Evolutionary conservation across 2,797 vertebrate genomes (phyloP).

Genomic region (Peromyscus melanophrys): DNA sequence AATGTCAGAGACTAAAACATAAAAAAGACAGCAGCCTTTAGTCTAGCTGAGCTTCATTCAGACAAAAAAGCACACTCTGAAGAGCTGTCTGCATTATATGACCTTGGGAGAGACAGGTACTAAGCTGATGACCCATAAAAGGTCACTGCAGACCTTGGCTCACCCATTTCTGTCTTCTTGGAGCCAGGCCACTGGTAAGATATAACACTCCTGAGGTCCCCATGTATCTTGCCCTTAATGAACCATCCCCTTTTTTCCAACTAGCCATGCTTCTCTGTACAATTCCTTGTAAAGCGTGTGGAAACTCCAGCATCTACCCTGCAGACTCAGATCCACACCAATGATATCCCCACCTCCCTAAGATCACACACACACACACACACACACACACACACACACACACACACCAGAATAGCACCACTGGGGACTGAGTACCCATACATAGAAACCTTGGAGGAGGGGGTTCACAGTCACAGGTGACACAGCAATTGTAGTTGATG

Average conservation of each 20-base stretch:
- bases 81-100: not conserved
- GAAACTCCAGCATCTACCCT: not conserved
- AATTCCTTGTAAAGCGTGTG: not conserved
- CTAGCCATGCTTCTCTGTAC: not conserved
- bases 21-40: not conserved
- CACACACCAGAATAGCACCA: not conserved
- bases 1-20: not conserved
- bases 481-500: not conserved
- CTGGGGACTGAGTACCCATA: not conserved
- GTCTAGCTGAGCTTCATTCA: not conserved
- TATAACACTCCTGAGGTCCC: not conserved
- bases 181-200: not conserved
- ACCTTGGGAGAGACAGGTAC: not conserved
- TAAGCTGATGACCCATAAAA: not conserved
- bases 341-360: not conserved
- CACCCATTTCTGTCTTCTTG: not conserved
- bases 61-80: not conserved
- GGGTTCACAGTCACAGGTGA: not conserved
- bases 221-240: not conserved
- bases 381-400: not conserved
- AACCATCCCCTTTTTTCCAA: not conserved
- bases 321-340: not conserved
- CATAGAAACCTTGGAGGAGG: too few species aligned
- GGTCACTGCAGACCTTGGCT: not conserved
- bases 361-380: not conserved